Evolutionary conservation across 2,797 vertebrate species (phyloP).

Genomic region (Galago senegalensis): DNA sequence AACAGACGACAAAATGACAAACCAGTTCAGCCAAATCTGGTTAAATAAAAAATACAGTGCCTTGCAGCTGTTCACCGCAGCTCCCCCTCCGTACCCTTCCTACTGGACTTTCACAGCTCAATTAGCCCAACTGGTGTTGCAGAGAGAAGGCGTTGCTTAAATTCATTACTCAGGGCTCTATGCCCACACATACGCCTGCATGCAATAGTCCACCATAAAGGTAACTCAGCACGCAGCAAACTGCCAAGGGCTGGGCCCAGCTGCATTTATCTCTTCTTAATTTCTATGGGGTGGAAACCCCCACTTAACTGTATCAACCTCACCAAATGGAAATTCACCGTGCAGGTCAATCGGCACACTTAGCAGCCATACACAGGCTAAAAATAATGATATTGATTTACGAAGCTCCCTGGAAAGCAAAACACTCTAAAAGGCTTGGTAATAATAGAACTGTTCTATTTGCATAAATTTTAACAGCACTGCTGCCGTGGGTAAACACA

Average conservation of each 20-base stretch:
- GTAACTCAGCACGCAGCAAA: fast-evolving
- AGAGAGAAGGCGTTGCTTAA: background rate
- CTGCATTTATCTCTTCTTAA: background rate
- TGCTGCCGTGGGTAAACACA: background rate
- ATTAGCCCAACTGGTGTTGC: background rate
- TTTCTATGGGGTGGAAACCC: background rate
- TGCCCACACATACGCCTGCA: fast-evolving
- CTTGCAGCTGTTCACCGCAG: fast-evolving
- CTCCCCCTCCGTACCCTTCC: background rate
- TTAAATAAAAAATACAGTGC: background rate
- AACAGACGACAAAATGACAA: background rate
- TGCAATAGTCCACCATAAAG: fast-evolving
- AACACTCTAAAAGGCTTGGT: background rate
- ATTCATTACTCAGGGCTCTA: fast-evolving
- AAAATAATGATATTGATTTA: background rate
- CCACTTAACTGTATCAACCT: background rate
- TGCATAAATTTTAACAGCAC: background rate
- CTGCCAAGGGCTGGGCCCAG: fast-evolving
- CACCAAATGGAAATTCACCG: background rate
- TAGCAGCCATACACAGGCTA: fast-evolving
- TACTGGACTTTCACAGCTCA: background rate
- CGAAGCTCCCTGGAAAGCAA: background rate
- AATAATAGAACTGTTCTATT: background rate
- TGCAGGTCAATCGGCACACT: background rate
- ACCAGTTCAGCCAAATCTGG: background rate